A percentile compares a stretch with the other conserved stretches of the same genome.
Evolutionary conservation across 2,797 vertebrate genomes (phyloP).

Genomic region (Phataginus tricuspis): DNA sequence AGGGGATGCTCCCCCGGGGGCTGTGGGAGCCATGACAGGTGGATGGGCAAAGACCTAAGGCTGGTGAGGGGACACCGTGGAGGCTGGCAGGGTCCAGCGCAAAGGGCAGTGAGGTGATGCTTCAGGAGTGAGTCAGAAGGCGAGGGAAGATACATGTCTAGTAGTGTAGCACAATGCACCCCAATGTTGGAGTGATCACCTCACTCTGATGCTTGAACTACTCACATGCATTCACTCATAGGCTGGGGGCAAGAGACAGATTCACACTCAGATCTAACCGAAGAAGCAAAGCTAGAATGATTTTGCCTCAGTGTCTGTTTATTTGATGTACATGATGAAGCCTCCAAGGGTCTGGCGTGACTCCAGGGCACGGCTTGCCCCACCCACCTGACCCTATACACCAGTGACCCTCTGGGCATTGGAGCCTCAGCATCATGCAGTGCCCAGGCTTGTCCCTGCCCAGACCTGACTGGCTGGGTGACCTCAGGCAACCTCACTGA

Average conservation of each 20-base stretch:
- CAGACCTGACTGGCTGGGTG: not conserved
- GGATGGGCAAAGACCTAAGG: not conserved
- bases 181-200: not conserved
- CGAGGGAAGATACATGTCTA: not conserved
- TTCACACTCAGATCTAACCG: not conserved
- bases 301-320: not conserved
- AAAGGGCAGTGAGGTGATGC: not conserved
- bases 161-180: not conserved
- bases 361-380: not conserved
- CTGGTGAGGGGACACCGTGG: not conserved
- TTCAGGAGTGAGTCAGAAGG: not conserved
- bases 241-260: not conserved
- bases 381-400: not conserved
- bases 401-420: rapidly evolving
- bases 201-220: not conserved
- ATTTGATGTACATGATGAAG: not conserved
- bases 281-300: too few relatives aligned
- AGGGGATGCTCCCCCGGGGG: not conserved
- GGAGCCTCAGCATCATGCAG: not conserved
- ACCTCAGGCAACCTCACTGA: not conserved
- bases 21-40: not conserved
- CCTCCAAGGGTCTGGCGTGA: not conserved
- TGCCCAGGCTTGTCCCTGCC: not conserved
- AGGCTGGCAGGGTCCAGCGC: not conserved
- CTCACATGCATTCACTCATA: not conserved